phyloP scores from a whole-genome alignment of 1,140 invertebrate species.

The Leguminivora glycinivorella region DNA sequence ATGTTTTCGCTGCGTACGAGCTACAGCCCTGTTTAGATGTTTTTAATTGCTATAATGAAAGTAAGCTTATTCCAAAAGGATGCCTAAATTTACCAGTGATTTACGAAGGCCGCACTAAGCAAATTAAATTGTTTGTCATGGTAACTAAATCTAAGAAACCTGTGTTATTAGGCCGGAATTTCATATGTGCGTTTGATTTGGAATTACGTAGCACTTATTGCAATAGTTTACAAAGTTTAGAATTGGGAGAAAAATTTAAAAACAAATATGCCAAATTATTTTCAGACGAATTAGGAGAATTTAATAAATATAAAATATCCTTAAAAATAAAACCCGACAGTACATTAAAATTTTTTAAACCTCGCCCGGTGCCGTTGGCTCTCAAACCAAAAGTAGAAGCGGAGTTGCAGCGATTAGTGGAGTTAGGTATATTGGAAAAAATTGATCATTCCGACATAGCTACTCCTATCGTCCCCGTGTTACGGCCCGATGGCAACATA shows the following conservation, averaged over 20 bases:
- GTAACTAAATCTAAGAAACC: no score
- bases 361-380: neutral
- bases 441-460: constrained; percentile 16
- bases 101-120: no score
- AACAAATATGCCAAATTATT: constrained; percentile 14
- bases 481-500: constrained; percentile 19
- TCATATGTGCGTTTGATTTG: constrained; percentile 16
- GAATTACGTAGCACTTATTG: neutral
- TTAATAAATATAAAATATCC: neutral
- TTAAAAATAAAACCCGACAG: neutral
- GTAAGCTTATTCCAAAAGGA: constrained; percentile 20
- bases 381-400: constrained; percentile 1
- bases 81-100: no score
- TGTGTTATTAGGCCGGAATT: no score
- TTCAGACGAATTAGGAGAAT: constrained; percentile 2
- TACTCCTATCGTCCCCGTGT: no score
- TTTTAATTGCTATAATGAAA: constrained; percentile 8
- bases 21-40: neutral
- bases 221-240: neutral
- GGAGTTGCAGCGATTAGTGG: neutral
- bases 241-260: neutral
- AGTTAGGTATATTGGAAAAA: neutral
- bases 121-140: no score
- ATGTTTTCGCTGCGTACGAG: neutral
- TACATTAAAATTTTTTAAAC: neutral